A percentile compares a stretch with the other conserved stretches of the same genome.
These are phyloP conservation scores for Pelmatolapia mariae DNA, from an alignment of 2,113 vertebrate genomes.

Conservation along the genomic window DNA sequence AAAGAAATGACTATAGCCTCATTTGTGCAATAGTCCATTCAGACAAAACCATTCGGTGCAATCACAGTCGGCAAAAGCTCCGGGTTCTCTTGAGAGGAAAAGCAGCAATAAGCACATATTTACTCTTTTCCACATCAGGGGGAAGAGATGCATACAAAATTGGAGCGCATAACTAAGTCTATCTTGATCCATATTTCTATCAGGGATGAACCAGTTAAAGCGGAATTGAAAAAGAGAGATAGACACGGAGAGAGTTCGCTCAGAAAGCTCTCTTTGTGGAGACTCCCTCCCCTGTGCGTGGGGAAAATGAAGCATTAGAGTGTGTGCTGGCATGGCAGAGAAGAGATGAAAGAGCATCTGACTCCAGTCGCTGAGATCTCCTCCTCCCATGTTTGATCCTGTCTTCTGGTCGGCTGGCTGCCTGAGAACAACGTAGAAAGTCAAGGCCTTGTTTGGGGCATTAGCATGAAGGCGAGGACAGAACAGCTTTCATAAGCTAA, in stretches of 20 bases:
- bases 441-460: constrained; percentile 34
- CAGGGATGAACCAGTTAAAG: constrained; percentile 28
- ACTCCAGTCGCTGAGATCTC: constrained; percentile 55
- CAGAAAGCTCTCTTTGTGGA: constrained; percentile 38
- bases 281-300: constrained; percentile 20
- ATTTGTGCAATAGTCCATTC: background rate
- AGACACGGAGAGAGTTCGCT: background rate
- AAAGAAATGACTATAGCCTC: background rate
- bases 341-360: constrained; percentile 59
- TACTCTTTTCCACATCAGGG: constrained; percentile 5
- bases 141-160: background rate
- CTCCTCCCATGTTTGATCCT: constrained; percentile 61
- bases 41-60: background rate
- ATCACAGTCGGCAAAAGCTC: background rate
- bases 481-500: constrained; percentile 32
- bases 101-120: constrained; percentile 14
- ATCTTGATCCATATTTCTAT: constrained; percentile 33
- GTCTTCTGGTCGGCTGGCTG: constrained; percentile 39
- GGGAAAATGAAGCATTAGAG: constrained; percentile 44
- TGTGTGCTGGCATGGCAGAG: constrained; percentile 25
- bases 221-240: constrained; percentile 19
- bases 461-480: constrained; percentile 47
- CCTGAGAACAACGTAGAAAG: background rate
- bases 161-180: background rate
- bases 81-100: background rate